phyloP scores from a whole-genome alignment of 2,113 vertebrate species.

The Phycodurus eques region DNA sequence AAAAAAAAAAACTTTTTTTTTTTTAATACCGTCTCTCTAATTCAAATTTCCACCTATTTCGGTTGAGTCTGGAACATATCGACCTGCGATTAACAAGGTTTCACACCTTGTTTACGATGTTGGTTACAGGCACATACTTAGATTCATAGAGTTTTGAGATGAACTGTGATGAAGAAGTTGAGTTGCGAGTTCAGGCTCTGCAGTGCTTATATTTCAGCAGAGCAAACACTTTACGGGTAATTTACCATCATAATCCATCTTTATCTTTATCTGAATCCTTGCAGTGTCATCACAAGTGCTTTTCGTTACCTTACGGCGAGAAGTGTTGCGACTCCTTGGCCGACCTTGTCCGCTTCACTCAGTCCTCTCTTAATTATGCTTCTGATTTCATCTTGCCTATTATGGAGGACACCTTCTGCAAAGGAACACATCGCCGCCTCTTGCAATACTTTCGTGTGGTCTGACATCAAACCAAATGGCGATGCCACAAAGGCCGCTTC shows the following conservation, averaged over 20 bases:
- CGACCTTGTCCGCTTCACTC: constrained; percentile 39
- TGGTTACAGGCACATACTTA: not conserved
- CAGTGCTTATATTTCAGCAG: constrained; percentile 4
- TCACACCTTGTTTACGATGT: not conserved
- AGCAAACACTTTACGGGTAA: not conserved
- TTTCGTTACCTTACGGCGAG: not conserved
- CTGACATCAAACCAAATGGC: constrained; percentile 61
- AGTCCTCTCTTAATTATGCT: constrained; percentile 48
- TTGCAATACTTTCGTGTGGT: constrained; percentile 55
- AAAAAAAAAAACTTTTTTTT: too few species aligned
- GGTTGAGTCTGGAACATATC: too few species aligned
- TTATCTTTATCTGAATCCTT: constrained; percentile 13
- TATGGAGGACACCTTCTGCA: constrained; percentile 44
- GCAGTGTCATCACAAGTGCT: constrained; percentile 7
- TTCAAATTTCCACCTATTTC: too few species aligned
- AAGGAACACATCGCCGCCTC: constrained; percentile 37
- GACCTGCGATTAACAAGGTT: not conserved
- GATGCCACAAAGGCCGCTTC: constrained; percentile 37
- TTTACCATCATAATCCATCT: not conserved
- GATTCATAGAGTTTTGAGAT: not conserved
- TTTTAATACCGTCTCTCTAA: too few species aligned
- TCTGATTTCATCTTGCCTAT: constrained; percentile 55
- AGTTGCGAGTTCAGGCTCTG: not conserved
- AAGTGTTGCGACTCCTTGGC: constrained; percentile 14
- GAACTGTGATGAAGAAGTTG: not conserved